Conservation (phyloP, 2,888 invertebrate species). For the Hololepta plana region DNA sequence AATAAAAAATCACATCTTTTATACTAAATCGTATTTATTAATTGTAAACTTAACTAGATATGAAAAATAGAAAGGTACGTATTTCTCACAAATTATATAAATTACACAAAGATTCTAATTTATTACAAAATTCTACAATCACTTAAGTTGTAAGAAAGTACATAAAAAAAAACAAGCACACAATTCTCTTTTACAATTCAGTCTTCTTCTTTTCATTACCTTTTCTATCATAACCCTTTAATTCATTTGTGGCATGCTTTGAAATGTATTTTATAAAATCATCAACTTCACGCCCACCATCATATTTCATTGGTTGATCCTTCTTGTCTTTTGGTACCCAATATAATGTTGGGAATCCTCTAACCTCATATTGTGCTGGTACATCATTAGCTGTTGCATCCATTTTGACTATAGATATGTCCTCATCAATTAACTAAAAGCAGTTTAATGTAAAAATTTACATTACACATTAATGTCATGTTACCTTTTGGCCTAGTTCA, state of each 20-base stretch:
- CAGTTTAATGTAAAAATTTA: constrained; percentile 11
- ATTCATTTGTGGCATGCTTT: constrained; percentile 72
- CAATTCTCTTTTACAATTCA: constrained; percentile 50
- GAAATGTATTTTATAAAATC: constrained; percentile 93
- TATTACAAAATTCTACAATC: no score
- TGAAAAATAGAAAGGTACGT: no score
- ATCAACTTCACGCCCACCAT: constrained; percentile 82
- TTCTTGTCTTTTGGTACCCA: constrained; percentile 80
- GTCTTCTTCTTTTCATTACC: constrained; percentile 48
- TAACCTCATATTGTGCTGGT: constrained; percentile 74
- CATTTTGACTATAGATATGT: constrained; percentile 87
- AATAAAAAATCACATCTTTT: no score
- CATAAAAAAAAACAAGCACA: no score
- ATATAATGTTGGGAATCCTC: constrained; percentile 94
- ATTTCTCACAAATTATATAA: no score
- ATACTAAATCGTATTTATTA: no score
- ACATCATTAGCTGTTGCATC: constrained; percentile 99
- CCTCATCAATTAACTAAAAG: constrained; percentile 58
- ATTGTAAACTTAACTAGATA: no score
- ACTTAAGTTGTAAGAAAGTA: no score
- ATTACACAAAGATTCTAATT: no score
- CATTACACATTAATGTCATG: no score
- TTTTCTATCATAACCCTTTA: constrained; percentile 73
- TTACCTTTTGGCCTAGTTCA: constrained; percentile 73
- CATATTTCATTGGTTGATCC: constrained; percentile 65